A percentile compares a stretch with the other conserved stretches of the same genome.
These are phyloP conservation scores for Tenthredo distinguenda DNA, from an alignment of 2,888 invertebrate genomes.

Conservation along the genomic window DNA sequence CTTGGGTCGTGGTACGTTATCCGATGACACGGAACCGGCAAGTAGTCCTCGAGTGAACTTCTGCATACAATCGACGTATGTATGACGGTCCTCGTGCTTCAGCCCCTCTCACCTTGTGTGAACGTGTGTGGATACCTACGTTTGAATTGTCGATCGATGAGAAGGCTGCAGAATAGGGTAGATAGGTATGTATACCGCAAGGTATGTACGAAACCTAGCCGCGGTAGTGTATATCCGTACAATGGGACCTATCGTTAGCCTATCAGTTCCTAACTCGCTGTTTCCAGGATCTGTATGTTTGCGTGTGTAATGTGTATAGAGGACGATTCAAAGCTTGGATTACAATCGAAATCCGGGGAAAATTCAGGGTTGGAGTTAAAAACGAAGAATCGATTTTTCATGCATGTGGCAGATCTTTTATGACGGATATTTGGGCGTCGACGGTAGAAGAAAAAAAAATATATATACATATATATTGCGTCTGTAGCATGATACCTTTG, in stretches of 20 bases:
- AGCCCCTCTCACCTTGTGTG: background rate
- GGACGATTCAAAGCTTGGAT: background rate
- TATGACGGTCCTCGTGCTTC: background rate
- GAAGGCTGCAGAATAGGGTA: background rate
- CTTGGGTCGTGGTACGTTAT: slow-evolving; percentile 3
- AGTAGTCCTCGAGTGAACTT: slow-evolving; percentile 42
- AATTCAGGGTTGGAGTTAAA: background rate
- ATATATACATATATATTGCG: background rate
- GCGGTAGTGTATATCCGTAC: background rate
- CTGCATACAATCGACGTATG: slow-evolving; percentile 25
- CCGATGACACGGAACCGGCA: slow-evolving; percentile 38
- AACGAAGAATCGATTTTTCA: background rate
- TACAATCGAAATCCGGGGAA: background rate
- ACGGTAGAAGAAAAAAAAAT: background rate
- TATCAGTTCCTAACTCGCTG: slow-evolving; percentile 32
- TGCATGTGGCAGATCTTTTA: background rate
- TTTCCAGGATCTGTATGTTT: background rate
- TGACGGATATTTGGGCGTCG: background rate
- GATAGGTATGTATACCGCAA: background rate
- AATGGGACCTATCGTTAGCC: slow-evolving; percentile 32
- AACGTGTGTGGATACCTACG: slow-evolving; percentile 13
- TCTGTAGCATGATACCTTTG: background rate
- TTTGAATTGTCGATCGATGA: slow-evolving; percentile 34
- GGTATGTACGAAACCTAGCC: background rate
- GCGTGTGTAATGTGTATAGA: background rate